Base-by-base conservation (phyloP, 2,888 invertebrate genomes). In the Pollenia griseotomentosa region DNA sequence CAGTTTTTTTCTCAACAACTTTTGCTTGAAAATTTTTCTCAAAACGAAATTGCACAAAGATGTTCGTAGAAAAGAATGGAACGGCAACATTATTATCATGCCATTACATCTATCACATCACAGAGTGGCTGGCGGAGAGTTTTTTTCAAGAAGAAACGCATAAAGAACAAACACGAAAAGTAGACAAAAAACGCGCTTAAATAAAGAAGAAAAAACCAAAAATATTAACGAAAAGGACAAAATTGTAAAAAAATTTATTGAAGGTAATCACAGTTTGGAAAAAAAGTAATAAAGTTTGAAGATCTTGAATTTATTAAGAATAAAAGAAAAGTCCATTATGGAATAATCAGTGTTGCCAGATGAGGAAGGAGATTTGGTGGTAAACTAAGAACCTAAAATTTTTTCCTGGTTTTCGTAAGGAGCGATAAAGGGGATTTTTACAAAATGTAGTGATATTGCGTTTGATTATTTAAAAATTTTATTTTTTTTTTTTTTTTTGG, bases 1-100 rank as follows among this genome's bases (percentile, higher is more conserved):
- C 33, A 40, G 23, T 44, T 57, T 66, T 55, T 40, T 68, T 48
- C 16, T 57, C 16, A 12, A 16, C 2, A 73, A 40, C n/a, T 51
- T 59, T 70, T 59, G 57, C 51, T 33, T 33, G 14, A 16, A 70
- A 23, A 70, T 61, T 53, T n/a, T 44, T 8, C 59, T 70, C 3
- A n/a, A 10, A 57, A 57, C 19, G 14, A 65, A 81, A 73, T 48
- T 70, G 23, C 42, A 44, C 23, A 73, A 40, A 73, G 40, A 66
- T 33, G 55, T 77, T 66, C 11, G 10, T 16, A 63, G 51, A 61
- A 61, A 6, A 40, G 19, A 63, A 46, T n/a, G 55, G 63, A 46
- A 33, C 9, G n/a, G 23, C 71, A 74, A 75, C 53, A 75, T 51
- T 68, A 46, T 68, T 83, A 83, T 83, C 82, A 44, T 23, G 19